phyloP scores from a whole-genome alignment of 2,888 invertebrate species.

The Parochlus steinenii region DNA sequence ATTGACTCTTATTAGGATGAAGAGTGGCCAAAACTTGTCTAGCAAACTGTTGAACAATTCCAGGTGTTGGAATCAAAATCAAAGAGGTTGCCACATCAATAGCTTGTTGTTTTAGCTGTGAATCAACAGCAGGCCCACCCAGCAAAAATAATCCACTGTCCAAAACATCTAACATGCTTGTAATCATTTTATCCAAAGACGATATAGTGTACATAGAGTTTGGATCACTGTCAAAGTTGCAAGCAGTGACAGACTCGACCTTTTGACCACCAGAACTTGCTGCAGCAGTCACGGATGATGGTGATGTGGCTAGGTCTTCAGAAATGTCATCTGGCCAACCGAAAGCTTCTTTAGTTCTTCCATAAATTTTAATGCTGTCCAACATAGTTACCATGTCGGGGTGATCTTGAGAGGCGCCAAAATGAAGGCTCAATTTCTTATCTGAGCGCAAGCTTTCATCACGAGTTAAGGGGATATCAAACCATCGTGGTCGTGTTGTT shows the following conservation, averaged over 20 bases:
- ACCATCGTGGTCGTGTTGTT: conserved; percentile 74
- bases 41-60: conserved; percentile 55
- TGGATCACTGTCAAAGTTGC: too few relatives aligned
- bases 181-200: conserved; percentile 39
- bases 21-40: conserved; percentile 71
- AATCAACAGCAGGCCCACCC: conserved; percentile 31
- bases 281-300: conserved; percentile 24
- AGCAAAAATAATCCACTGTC: conserved; percentile 51
- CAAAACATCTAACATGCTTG: conserved; percentile 51
- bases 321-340: conserved; percentile 96
- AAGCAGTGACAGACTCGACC: too few relatives aligned
- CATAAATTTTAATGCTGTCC: conserved; percentile 88
- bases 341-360: conserved; percentile 87
- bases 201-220: conserved; percentile 23
- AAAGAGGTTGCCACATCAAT: conserved; percentile 40
- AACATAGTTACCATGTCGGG: conserved; percentile 80
- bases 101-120: conserved; percentile 35
- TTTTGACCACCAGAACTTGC: too few relatives aligned
- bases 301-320: conserved; percentile 37
- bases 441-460: conserved; percentile 88
- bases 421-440: conserved; percentile 68
- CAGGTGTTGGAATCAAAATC: conserved; percentile 52
- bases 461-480: conserved; percentile 83
- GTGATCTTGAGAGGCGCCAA: conserved; percentile 75
- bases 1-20: conserved; percentile 50